These are phyloP conservation scores for Lanistes nyassanus DNA, from an alignment of 1,140 invertebrate species.

Conservation along the genomic window DNA sequence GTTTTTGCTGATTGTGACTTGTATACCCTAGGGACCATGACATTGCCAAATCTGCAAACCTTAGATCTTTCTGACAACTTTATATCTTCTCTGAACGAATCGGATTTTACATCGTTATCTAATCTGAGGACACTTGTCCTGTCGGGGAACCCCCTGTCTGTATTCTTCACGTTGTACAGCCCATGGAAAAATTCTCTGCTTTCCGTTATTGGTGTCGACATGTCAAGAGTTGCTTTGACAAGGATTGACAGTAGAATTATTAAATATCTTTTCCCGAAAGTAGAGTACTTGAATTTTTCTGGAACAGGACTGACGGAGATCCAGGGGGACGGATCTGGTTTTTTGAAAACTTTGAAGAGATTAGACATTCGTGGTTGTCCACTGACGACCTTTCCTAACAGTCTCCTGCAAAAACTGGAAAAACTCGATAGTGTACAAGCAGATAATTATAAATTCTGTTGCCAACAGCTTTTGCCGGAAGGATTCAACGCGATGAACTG, in stretches of 20 bases:
- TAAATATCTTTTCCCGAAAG: constrained; percentile 3
- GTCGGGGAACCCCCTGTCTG: background rate
- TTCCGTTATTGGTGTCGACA: background rate
- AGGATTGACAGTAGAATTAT: background rate
- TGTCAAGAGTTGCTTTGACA: constrained; percentile 1
- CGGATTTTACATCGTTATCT: background rate
- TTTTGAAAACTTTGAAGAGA: background rate
- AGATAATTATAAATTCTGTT: constrained; percentile 37
- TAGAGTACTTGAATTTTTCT: constrained; percentile 3
- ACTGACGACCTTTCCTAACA: constrained; percentile 20
- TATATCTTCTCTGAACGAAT: background rate
- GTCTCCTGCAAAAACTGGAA: background rate
- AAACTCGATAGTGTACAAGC: constrained; percentile 18
- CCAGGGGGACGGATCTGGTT: constrained; percentile 9
- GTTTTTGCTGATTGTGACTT: background rate
- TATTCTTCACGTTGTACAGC: background rate
- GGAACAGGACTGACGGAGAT: background rate
- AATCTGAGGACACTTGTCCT: constrained; percentile 21
- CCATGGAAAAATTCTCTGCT: background rate
- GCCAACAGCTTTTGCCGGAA: constrained; percentile 25
- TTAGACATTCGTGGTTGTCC: constrained; percentile 18
- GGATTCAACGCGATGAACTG: constrained; percentile 18
- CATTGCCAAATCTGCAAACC: background rate
- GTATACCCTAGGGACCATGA: background rate
- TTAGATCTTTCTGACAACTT: constrained; percentile 25